Evolutionary conservation across 2,797 vertebrate species (phyloP), one percentile per base, ranked within the genome.

Genomic region (Crocidura indochinensis): DNA sequence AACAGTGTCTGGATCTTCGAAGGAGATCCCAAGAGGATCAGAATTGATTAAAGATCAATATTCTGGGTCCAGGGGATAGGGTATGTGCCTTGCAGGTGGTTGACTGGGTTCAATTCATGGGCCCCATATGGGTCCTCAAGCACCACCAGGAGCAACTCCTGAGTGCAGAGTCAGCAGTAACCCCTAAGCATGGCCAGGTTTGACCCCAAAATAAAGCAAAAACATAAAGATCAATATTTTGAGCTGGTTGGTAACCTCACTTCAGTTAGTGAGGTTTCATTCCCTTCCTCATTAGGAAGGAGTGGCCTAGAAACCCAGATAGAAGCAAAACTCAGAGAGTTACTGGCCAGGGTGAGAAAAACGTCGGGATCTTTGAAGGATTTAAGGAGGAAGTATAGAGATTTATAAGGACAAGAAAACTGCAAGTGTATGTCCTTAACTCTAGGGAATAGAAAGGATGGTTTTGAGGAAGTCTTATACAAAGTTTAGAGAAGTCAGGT

Each of bases 261-360:
- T 29, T 31, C 67, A 11, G 51, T 19, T 38, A 38, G 38, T 38
- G 38, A 38, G 38, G 38, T 2, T 38, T 5, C 38, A 38, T 38
- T 38, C 38, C 38, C 24, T 64, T 64, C 19, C 24, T n/a, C 46
- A 0, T 5, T 14, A 12, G 27, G 38, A 83, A 10, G 68, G 60
- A 65, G 73, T 0, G 22, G 19, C 7, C 14, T 26, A 10, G 38
- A 67, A 46, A 47, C 47, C 29, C 62, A 51, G 0, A 0, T 0
- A 46, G 22, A 7, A 29, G 19, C 19, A 3, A 38, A 79, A 38
- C 38, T 38, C 38, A 38, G 47, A 53, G 2, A 19, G 29, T 19
- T 68, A 27, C 19, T 1, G 24, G 29, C 49, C 14, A 2, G 62
- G 17, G 19, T 62, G 44, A 38, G 46, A 67, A 49, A 67, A 49